Evolutionary conservation across 2,888 invertebrate genomes (phyloP).

Genomic region (Melinaea menophilus): DNA sequence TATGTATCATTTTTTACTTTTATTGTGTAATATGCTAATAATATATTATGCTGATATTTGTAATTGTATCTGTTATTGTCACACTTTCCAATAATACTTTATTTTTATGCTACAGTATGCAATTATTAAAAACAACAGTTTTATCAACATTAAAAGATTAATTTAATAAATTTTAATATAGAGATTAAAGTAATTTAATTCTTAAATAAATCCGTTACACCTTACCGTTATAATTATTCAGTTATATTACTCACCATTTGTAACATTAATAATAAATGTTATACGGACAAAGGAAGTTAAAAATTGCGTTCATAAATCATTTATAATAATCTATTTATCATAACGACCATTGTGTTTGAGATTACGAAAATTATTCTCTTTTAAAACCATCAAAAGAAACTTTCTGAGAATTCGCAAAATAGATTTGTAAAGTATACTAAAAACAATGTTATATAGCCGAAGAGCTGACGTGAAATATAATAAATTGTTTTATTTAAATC

Average conservation of each 20-base stretch:
- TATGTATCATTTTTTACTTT: conserved; percentile 33
- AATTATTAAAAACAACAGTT: background rate
- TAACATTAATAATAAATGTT: conserved; percentile 5
- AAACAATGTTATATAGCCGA: no score
- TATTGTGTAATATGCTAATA: conserved; percentile 23
- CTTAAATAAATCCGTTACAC: background rate
- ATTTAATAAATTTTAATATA: conserved; percentile 3
- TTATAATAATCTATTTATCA: conserved; percentile 26
- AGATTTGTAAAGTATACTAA: no score
- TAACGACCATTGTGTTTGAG: conserved; percentile 21
- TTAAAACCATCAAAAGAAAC: conserved; percentile 6
- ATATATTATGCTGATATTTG: conserved; percentile 1
- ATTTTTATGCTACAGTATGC: background rate
- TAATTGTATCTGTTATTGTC: conserved; percentile 5
- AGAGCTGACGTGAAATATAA: no score
- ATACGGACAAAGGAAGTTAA: conserved; percentile 18
- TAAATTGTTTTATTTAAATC: background rate
- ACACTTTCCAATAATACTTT: conserved; percentile 5
- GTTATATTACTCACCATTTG: background rate
- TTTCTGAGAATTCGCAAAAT: conserved; percentile 23
- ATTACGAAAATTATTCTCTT: conserved; percentile 19
- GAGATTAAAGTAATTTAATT: background rate
- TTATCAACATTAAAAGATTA: background rate
- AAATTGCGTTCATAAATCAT: conserved; percentile 23
- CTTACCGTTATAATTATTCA: background rate